A percentile compares a stretch with the other conserved stretches of the same genome.
Conservation (phyloP, 2,888 invertebrate species). For the Monoplex corrugatus region DNA sequence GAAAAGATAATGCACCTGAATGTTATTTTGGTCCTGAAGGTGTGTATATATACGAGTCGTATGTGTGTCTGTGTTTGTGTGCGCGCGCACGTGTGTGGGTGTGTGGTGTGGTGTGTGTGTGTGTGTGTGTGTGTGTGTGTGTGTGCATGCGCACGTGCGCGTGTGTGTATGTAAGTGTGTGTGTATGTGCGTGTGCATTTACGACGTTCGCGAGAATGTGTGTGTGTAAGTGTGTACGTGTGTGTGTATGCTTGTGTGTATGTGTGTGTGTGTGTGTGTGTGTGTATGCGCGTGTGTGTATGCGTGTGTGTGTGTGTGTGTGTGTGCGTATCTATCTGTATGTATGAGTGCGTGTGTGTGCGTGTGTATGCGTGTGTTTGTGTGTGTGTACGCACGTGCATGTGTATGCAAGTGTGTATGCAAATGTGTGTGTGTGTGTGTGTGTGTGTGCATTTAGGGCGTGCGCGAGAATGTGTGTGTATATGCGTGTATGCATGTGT, state of each 20-base stretch:
- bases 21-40: no score
- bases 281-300: slow-evolving; percentile 21
- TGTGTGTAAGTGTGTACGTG: not conserved
- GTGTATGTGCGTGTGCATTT: not conserved
- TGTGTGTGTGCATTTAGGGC: no score
- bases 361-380: not conserved
- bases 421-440: no score
- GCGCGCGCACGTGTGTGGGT: not conserved
- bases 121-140: no score
- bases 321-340: not conserved
- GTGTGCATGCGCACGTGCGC: not conserved
- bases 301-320: slow-evolving; percentile 25
- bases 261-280: slow-evolving; percentile 1
- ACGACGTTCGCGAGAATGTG: not conserved
- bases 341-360: not conserved
- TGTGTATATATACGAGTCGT: no score
- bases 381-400: not conserved
- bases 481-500: not conserved
- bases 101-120: no score
- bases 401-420: no score
- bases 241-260: not conserved
- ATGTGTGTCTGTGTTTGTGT: no score
- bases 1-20: no score
- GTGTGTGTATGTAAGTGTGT: not conserved
- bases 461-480: no score